Base-by-base conservation (phyloP, 2,888 invertebrate species). In the Adineta ricciae region DNA sequence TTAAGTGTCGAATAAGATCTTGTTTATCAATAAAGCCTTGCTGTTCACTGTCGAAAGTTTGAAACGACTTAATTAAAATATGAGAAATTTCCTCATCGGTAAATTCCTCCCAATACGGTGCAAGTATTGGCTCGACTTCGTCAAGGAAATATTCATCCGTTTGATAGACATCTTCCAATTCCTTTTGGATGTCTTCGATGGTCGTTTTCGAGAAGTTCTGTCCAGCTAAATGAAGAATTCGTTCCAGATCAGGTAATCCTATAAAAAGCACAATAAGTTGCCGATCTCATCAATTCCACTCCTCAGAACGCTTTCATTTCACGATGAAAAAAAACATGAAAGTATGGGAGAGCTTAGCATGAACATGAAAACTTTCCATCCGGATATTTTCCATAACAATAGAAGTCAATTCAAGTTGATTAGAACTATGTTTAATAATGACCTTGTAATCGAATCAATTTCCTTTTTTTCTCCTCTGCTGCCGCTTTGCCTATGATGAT, bases 131-230 rank as follows among this genome's bases (percentile, higher is more conserved):
- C 41, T 78, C 78, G 14, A 78, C n/a, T 38, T 78, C 78, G 11
- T 78, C 78, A 38, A 78, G 38, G 14, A 41, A 78, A 78, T 78
- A 78, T 78, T 78, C 78, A 78, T 78, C 78, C 0, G 78, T 78
- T 2, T 78, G 21, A 78, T 78, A 38, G 1, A 36, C n/a, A 11
- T 78, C 19, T 78, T 78, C 41, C 11, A 41, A 24, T 7, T 8
- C 24, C 2, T 41, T n/a, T 78, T 78, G 24, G 1, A 78, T 21
- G 24, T 38, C n/a, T 41, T 41, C 41, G n/a, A 78, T 78, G 2
- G 38, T 41, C 38, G 2, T 41, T 41, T 78, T 78, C 9, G 78
- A 36, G n/a, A 41, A 21, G n/a, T 78, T 78, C 41, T 78, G 78
- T 78, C 78, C 78, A 24, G 41, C 21, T n/a, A 41, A n/a, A n/a